Evolutionary conservation across 2,797 vertebrate species (phyloP).

Genomic region (Mus minutoides): DNA sequence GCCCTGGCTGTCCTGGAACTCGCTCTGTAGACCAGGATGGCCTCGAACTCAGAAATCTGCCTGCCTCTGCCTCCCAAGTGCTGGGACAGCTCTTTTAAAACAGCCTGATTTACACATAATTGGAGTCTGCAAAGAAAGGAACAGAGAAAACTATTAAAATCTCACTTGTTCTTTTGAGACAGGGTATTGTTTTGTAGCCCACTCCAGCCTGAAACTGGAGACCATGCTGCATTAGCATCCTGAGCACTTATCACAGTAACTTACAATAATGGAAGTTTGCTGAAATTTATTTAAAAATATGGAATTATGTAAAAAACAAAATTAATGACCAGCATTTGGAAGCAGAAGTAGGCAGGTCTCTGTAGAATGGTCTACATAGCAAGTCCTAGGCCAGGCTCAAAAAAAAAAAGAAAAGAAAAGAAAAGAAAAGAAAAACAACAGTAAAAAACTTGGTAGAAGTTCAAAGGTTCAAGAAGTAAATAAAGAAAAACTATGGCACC

Average conservation of each 20-base stretch:
- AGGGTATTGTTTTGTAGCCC: neutral
- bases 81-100: no score
- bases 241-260: neutral
- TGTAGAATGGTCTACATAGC: neutral
- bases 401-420: neutral
- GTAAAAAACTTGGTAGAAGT: neutral
- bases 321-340: neutral
- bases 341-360: neutral
- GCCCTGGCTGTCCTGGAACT: no score
- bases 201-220: neutral
- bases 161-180: neutral
- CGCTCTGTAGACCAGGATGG: no score
- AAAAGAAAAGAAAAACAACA: neutral
- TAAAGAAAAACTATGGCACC: neutral
- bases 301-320: neutral
- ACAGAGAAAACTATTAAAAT: neutral
- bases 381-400: neutral
- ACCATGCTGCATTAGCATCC: neutral
- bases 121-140: neutral
- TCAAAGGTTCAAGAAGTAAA: neutral
- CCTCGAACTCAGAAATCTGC: no score
- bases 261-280: neutral
- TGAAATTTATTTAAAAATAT: neutral
- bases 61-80: no score
- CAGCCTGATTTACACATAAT: neutral